phyloP scores from a whole-genome alignment of 2,113 vertebrate genomes.

The Proteles cristata region DNA sequence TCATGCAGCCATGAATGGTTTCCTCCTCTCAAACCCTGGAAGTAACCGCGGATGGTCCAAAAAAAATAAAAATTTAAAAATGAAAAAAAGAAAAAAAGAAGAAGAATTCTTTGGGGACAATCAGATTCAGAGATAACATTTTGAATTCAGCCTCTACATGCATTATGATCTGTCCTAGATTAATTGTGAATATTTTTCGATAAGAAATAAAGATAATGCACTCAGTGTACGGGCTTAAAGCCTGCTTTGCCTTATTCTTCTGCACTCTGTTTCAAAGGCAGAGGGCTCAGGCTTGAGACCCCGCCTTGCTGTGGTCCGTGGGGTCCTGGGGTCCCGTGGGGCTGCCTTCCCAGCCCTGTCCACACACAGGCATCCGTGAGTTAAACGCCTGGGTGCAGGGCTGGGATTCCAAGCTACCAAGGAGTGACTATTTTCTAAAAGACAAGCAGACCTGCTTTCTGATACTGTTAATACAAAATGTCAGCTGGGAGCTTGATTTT shows the following conservation, averaged over 20 bases:
- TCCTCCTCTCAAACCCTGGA: rapidly evolving
- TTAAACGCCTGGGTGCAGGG: rapidly evolving
- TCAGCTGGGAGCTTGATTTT: slow-evolving; percentile 49
- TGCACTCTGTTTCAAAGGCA: rapidly evolving
- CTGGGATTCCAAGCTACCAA: neutral
- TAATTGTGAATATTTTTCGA: neutral
- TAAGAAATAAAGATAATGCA: rapidly evolving
- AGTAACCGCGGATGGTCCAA: rapidly evolving
- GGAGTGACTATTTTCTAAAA: neutral
- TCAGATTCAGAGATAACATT: neutral
- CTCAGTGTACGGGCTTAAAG: rapidly evolving
- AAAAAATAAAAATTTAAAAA: no score
- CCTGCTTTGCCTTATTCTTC: rapidly evolving
- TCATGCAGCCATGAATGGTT: rapidly evolving
- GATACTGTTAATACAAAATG: slow-evolving; percentile 5
- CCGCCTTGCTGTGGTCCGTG: rapidly evolving
- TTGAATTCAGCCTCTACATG: rapidly evolving
- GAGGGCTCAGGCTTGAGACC: rapidly evolving
- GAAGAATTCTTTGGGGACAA: rapidly evolving
- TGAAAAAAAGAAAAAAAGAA: no score
- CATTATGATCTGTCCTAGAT: rapidly evolving
- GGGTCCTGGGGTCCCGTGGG: rapidly evolving
- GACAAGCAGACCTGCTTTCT: slow-evolving; percentile 26
- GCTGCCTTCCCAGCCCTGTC: neutral
- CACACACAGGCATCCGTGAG: rapidly evolving